Percentiles rank a stretch among this genome's conserved stretches.
Evolutionary conservation across 2,797 vertebrate species (phyloP).

Genomic region (Anguilla megastoma): DNA sequence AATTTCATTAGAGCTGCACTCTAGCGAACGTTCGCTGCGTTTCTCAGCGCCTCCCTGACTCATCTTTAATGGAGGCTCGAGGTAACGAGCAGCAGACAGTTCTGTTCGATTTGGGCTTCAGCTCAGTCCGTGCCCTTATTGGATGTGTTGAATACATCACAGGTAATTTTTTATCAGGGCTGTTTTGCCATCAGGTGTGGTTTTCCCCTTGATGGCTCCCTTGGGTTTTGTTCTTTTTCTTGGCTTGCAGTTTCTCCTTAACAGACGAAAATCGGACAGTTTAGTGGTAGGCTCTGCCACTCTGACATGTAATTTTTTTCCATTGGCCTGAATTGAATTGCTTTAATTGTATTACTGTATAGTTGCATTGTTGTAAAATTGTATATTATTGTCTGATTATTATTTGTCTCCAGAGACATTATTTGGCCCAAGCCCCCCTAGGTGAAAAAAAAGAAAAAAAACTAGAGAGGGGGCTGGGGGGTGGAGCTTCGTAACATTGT

Average conservation of each 20-base stretch:
- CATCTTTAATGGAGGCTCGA: background rate
- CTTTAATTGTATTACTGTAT: too few species aligned
- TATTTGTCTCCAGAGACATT: background rate
- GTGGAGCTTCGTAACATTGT: too few species aligned
- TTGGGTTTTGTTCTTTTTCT: background rate
- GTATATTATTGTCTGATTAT: conserved; percentile 4
- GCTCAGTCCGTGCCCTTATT: background rate
- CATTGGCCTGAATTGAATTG: background rate
- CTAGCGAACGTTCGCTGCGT: background rate
- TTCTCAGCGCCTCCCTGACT: background rate
- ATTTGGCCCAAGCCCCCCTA: background rate
- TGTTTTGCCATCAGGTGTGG: background rate
- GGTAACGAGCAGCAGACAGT: background rate
- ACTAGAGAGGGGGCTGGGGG: too few species aligned
- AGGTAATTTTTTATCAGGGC: background rate
- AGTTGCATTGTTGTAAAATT: too few species aligned
- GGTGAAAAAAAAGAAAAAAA: too few species aligned
- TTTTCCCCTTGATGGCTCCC: background rate
- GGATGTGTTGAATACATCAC: background rate
- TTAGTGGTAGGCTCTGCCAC: background rate
- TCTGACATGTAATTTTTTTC: background rate
- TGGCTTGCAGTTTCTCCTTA: background rate
- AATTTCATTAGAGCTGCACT: background rate
- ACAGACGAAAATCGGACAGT: background rate
- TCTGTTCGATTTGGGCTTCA: background rate